Base-by-base conservation (phyloP, 2,113 vertebrate genomes). In the Xiphias gladius region DNA sequence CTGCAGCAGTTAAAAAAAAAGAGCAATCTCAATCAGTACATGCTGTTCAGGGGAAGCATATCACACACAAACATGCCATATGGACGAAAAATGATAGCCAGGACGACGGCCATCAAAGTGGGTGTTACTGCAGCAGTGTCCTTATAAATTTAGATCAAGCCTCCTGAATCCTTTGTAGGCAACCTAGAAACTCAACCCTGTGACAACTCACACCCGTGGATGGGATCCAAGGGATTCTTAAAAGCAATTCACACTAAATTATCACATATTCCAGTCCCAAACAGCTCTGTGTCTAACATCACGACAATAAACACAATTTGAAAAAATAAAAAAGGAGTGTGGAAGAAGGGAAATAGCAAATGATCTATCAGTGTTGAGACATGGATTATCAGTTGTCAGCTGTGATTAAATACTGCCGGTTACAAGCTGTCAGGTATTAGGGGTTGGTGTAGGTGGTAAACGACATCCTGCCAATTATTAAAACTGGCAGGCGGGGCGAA, bases 401-500 rank as follows among this genome's bases (percentile, higher is more conserved):
- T 77, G 83, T 91, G 89, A 94, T 93, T 91, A 93, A 92, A 91
- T 75, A 89, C 86, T 88, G 89, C 76, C 85, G 91, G 87, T 83
- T 89, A 91, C 90, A 91, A 82, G 89, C 93, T 93, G 93, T 93
- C 93, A 91, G 91, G 92, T 90, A 90, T 83, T 85, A 89, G 86
- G 70, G 85, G 50, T 75, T 83, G 73, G 87, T 86, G 94, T 90
- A 91, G 90, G 94, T 88, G 91, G 92, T 52, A 78, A 89, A 84
- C 70, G 39, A 78, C 80, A 58, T 79, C 84, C 76, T 88, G 91
- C 86, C 90, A 92, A 94, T 93, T 91, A 94, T 92, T 82, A 86
- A 89, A 91, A 70, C 88, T 89, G 90, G 90, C 93, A 92, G 73
- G 73, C 55, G 12, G 83, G 78, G 76, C 48, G 70, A 79, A 62